phyloP scores from a whole-genome alignment of 2,113 vertebrate genomes.

The Gopherus evgoodei region DNA sequence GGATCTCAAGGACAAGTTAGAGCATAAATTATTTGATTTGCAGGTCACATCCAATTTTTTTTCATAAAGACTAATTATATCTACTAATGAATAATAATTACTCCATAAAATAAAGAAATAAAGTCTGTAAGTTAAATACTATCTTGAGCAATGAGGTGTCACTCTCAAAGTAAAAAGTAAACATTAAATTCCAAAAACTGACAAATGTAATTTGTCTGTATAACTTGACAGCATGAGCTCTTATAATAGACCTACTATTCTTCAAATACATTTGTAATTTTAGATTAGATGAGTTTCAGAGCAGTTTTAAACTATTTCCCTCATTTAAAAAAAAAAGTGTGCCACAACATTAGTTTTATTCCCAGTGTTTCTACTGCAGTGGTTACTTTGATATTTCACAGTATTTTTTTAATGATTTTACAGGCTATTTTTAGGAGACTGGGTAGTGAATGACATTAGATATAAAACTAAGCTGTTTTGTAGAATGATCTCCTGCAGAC shows the following conservation, averaged over 20 bases:
- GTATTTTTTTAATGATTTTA: background rate
- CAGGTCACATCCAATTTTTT: slow-evolving; percentile 84
- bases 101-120: slow-evolving; percentile 79
- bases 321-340: background rate
- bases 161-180: slow-evolving; percentile 68
- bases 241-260: slow-evolving; percentile 55
- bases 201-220: slow-evolving; percentile 67
- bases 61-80: slow-evolving; percentile 79
- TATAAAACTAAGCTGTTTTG: background rate
- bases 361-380: slow-evolving; percentile 49
- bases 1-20: slow-evolving; percentile 73
- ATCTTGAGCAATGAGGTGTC: slow-evolving; percentile 65
- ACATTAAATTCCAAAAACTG: slow-evolving; percentile 71
- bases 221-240: slow-evolving; percentile 61
- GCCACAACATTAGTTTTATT: slow-evolving; percentile 39
- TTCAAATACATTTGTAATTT: slow-evolving; percentile 67
- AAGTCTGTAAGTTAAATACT: slow-evolving; percentile 71
- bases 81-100: slow-evolving; percentile 87
- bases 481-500: background rate
- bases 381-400: slow-evolving; percentile 21
- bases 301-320: slow-evolving; percentile 36
- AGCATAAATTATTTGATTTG: slow-evolving; percentile 81
- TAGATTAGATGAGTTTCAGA: slow-evolving; percentile 56
- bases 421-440: slow-evolving; percentile 17
- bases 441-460: background rate